Evolutionary conservation across 2,888 invertebrate species (phyloP).

Genomic region (Agonopterix heracliana): DNA sequence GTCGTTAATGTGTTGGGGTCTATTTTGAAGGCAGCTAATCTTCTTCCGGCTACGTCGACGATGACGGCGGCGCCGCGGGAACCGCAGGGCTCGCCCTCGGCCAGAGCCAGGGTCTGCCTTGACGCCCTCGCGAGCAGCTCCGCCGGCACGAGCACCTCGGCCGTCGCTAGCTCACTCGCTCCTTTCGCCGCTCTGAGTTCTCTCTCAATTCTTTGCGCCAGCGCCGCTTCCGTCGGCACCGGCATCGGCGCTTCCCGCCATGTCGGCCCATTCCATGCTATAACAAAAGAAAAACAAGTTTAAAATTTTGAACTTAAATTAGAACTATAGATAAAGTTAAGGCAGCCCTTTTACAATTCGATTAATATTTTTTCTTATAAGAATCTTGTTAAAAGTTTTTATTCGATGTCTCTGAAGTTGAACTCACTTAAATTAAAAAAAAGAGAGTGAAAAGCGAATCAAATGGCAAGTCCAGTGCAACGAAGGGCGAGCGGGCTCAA

Average conservation of each 20-base stretch:
- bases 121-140: slow-evolving; percentile 88
- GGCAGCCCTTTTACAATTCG: not conserved
- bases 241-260: slow-evolving; percentile 68
- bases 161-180: slow-evolving; percentile 85
- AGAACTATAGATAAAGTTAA: not conserved
- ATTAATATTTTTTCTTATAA: no score
- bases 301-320: slow-evolving; percentile 15
- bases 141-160: slow-evolving; percentile 90
- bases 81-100: slow-evolving; percentile 93
- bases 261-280: slow-evolving; percentile 65
- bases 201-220: slow-evolving; percentile 85
- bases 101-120: slow-evolving; percentile 86
- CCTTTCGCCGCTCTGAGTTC: slow-evolving; percentile 88
- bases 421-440: not conserved
- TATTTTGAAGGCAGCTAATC: slow-evolving; percentile 88
- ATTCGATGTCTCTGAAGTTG: no score
- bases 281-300: slow-evolving; percentile 42
- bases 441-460: slow-evolving; percentile 17
- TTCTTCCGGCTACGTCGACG: slow-evolving; percentile 86
- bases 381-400: no score
- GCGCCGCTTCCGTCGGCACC: slow-evolving; percentile 78
- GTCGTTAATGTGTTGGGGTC: slow-evolving; percentile 92
- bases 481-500: slow-evolving; percentile 40
- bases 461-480: slow-evolving; percentile 20
- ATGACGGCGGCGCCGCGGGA: slow-evolving; percentile 90